phyloP scores from a whole-genome alignment of 2,113 vertebrate species.

The Gambusia holbrooki region DNA sequence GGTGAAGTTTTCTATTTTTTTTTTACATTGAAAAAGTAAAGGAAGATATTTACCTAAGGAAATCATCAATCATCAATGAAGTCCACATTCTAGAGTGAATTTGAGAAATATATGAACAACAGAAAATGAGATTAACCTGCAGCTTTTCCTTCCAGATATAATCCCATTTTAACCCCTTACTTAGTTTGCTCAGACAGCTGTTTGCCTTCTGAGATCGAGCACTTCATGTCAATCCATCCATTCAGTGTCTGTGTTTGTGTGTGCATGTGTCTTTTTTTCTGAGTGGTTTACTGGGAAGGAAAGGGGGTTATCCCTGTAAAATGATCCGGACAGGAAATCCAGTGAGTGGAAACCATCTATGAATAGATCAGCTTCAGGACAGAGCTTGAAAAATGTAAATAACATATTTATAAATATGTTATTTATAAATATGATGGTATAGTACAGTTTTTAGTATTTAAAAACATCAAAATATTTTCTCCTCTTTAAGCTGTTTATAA shows the following conservation, averaged over 20 bases:
- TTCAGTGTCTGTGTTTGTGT: conserved; percentile 13
- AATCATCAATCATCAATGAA: background rate
- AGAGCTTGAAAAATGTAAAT: conserved; percentile 11
- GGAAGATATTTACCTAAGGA: background rate
- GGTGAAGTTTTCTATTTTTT: too few species aligned
- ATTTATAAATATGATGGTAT: too few species aligned
- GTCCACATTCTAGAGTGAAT: conserved; percentile 15
- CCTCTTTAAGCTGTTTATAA: background rate
- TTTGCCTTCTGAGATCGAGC: conserved; percentile 46
- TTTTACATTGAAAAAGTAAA: too few species aligned
- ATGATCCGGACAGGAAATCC: conserved; percentile 44
- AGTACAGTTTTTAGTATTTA: background rate
- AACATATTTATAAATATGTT: too few species aligned
- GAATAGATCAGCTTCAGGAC: conserved; percentile 42
- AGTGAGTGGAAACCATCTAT: conserved; percentile 46
- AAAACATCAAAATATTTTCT: background rate
- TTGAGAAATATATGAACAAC: conserved; percentile 40
- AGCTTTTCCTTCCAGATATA: conserved; percentile 39
- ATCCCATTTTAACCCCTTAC: conserved; percentile 31
- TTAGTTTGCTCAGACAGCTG: conserved; percentile 55
- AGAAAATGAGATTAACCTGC: conserved; percentile 38
- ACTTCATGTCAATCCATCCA: conserved; percentile 55
- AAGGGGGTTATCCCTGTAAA: background rate
- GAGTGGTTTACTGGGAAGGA: too few species aligned
- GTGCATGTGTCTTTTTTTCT: background rate